A percentile compares a stretch with the other conserved stretches of the same genome.
These are phyloP conservation scores for Heteropelma amictum DNA, from an alignment of 2,888 invertebrate genomes.

Conservation along the genomic window DNA sequence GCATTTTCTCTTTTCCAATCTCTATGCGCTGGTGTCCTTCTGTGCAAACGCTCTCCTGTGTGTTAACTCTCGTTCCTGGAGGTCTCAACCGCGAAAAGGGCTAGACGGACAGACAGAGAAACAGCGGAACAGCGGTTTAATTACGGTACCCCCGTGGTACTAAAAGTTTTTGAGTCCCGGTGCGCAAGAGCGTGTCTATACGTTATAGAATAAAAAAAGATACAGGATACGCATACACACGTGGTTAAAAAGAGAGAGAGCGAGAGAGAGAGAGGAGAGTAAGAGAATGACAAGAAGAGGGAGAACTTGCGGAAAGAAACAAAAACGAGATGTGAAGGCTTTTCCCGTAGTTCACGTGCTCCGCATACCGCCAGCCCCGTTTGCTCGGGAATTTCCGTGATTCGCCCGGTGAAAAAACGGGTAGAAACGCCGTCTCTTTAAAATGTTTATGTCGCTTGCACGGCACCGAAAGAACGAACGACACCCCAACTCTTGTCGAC, in stretches of 20 bases:
- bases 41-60: conserved; percentile 46
- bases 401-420: conserved; percentile 55
- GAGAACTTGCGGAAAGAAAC: conserved; percentile 40
- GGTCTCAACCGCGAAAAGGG: conserved; percentile 54
- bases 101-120: conserved; percentile 72
- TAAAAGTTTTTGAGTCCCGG: conserved; percentile 67
- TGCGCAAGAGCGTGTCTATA: conserved; percentile 50
- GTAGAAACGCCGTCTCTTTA: conserved; percentile 63
- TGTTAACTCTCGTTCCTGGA: conserved; percentile 42
- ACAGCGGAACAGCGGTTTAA: conserved; percentile 73
- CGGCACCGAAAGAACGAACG: conserved; percentile 54
- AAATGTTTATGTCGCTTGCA: conserved; percentile 68
- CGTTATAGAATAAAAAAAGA: conserved; percentile 34
- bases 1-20: conserved; percentile 41
- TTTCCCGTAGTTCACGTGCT: conserved; percentile 45
- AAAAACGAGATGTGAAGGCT: conserved; percentile 47
- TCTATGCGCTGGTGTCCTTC: conserved; percentile 17
- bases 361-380: conserved; percentile 22
- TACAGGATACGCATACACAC: not conserved
- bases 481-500: conserved; percentile 34
- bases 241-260: conserved; percentile 22
- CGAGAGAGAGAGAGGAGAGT: conserved; percentile 15
- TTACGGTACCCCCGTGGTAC: conserved; percentile 67
- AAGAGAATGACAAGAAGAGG: conserved; percentile 28
- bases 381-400: conserved; percentile 59